Evolutionary conservation across 2,113 vertebrate species (phyloP), one percentile per base, ranked within the genome.

Genomic region (Scortum barcoo): DNA sequence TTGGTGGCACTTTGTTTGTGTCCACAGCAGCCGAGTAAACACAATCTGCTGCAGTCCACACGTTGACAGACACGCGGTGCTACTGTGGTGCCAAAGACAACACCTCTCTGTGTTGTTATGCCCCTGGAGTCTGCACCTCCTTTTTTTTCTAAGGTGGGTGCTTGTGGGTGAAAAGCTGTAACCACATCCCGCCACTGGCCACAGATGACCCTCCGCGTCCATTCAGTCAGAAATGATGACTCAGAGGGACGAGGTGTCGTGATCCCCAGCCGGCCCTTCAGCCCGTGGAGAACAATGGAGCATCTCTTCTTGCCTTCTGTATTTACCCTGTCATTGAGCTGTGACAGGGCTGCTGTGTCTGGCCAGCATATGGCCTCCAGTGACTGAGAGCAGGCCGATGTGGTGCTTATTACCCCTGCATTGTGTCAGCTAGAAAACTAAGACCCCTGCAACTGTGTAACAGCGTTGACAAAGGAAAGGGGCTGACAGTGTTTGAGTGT

Each of bases 331-430:
- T 88, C 68, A 26, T 17, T 80, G 84, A 51, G 80, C 79, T 86
- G 89, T 70, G 79, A 93, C 90, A 83, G 62, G 86, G 88, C 81
- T 90, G 76, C 2, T 88, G 84, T 86, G 89, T 92, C 92, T 93
- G 92, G 76, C 22, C 85, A 89, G 71, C 92, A 94, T 93, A 94
- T 93, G 93, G 93, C 73, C 74, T 91, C 80, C 91, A 83, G 77
- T 84, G 80, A 84, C 61, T 80, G 84, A 54, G 72, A 71, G 78
- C 61, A 73, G 84, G 54, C 84, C n/a, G 22, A 48, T 76, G 26
- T 48, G 78, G 83, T 80, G 77, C 70, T 83, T 73, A 79, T 90
- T 90, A 86, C 86, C 74, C 57, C 65, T 84, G 73, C 56, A 88
- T 91, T 92, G 83, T 89, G 73, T 83, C 75, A 72, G 57, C 44